A percentile compares a stretch with the other conserved stretches of the same genome.
Conservation (phyloP, 2,797 vertebrate species). For the Lepidocolaptes lacrymiger region DNA sequence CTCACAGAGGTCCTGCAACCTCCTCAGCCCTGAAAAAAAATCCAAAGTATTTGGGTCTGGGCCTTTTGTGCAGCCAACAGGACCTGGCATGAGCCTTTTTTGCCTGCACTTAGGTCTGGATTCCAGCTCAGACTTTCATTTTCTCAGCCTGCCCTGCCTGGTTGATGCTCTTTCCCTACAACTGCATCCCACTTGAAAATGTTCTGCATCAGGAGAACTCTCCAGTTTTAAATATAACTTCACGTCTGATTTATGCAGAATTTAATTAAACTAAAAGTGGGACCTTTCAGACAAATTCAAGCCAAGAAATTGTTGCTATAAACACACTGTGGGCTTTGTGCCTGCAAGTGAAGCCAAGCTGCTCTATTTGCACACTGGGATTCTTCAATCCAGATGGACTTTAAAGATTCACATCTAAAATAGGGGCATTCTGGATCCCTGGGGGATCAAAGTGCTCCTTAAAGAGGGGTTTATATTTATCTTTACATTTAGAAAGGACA, state of each 20-base stretch:
- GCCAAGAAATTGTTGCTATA: constrained; percentile 20
- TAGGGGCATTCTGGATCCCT: not conserved
- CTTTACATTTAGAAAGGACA: not conserved
- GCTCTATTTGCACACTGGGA: constrained; percentile 1
- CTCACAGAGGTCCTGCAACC: not conserved
- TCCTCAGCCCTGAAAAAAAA: not conserved
- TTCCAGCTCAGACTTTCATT: not conserved
- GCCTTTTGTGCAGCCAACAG: not conserved
- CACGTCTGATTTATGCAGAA: not conserved
- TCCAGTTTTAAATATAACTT: not conserved
- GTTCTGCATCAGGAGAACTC: not conserved
- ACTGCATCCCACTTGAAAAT: not conserved
- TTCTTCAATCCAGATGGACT: not conserved
- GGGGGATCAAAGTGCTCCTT: not conserved
- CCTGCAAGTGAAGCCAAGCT: not conserved
- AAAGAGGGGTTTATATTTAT: not conserved
- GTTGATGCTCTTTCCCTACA: not conserved
- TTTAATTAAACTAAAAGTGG: not conserved
- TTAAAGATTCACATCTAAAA: not conserved
- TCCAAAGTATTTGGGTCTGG: not conserved
- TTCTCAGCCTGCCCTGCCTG: not conserved
- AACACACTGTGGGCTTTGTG: not conserved
- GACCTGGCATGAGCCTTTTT: not conserved
- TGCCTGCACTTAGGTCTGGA: not conserved
- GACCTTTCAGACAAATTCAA: not conserved